A percentile compares a stretch with the other conserved stretches of the same genome.
Evolutionary conservation across 2,888 invertebrate species (phyloP).

Genomic region (Candidula unifasciata): DNA sequence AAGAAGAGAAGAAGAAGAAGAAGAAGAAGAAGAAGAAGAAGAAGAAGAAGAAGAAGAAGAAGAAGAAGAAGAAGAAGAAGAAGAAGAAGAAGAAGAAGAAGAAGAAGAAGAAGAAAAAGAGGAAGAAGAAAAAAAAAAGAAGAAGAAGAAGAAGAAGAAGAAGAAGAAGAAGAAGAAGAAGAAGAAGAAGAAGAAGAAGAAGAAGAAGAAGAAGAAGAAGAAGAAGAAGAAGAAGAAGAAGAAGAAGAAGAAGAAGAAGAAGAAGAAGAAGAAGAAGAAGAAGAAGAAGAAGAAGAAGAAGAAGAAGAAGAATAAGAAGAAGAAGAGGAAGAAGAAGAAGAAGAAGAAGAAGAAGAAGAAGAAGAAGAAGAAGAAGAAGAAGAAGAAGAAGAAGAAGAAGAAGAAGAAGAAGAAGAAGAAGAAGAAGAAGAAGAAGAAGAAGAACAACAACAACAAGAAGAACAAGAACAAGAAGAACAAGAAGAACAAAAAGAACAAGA

Average conservation of each 20-base stretch:
- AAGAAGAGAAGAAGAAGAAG: too few species aligned
- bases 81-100: background rate
- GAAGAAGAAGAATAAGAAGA: too few species aligned
- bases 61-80: too few species aligned
- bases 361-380: background rate
- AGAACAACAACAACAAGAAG: background rate
- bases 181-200: too few species aligned
- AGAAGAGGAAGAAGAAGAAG: conserved; percentile 39
- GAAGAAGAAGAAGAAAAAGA: background rate
- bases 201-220: background rate
- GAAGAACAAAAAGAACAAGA: too few species aligned
- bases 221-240: background rate
- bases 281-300: conserved; percentile 13
- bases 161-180: too few species aligned
- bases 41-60: too few species aligned
- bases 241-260: background rate
- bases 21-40: too few species aligned
- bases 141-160: too few species aligned
- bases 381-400: conserved; percentile 25
- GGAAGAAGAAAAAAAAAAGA: too few species aligned
- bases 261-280: background rate
- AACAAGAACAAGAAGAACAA: background rate
- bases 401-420: background rate
- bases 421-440: background rate
- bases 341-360: conserved; percentile 7